phyloP scores from a whole-genome alignment of 2,797 vertebrate species.

The Trachops cirrhosus region DNA sequence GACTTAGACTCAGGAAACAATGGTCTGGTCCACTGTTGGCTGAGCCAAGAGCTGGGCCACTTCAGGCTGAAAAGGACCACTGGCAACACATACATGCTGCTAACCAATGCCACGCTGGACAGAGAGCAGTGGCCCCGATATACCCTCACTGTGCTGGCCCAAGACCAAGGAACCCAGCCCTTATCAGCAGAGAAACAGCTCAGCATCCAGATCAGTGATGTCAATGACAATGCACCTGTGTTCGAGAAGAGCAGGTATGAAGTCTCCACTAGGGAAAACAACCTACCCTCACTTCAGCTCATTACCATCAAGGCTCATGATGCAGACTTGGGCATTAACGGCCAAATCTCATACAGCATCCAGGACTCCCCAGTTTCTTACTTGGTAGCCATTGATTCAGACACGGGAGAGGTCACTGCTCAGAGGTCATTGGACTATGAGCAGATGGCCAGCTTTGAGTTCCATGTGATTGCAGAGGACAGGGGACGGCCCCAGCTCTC shows the following conservation, averaged over 20 bases:
- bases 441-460: constrained; percentile 84
- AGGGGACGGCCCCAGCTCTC: constrained; percentile 88
- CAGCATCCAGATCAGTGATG: constrained; percentile 88
- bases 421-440: constrained; percentile 90
- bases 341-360: constrained; percentile 90
- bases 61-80: constrained; percentile 90
- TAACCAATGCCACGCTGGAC: constrained; percentile 89
- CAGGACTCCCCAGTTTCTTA: constrained; percentile 79
- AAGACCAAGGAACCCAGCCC: constrained; percentile 86
- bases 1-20: constrained; percentile 92
- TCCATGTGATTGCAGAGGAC: constrained; percentile 90
- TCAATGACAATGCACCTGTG: constrained; percentile 92
- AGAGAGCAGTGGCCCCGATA: constrained; percentile 90
- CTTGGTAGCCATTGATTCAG: constrained; percentile 86
- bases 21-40: constrained; percentile 85
- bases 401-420: constrained; percentile 87
- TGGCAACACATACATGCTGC: constrained; percentile 90
- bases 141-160: constrained; percentile 88
- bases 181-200: constrained; percentile 86
- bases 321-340: constrained; percentile 88
- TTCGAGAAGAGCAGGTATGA: constrained; percentile 87
- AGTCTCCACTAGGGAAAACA: constrained; percentile 88
- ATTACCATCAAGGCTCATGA: constrained; percentile 88
- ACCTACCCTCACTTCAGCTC: constrained; percentile 80
- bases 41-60: constrained; percentile 86